These are phyloP conservation scores for Belgica antarctica DNA, from an alignment of 2,888 invertebrate genomes.

Conservation along the genomic window DNA sequence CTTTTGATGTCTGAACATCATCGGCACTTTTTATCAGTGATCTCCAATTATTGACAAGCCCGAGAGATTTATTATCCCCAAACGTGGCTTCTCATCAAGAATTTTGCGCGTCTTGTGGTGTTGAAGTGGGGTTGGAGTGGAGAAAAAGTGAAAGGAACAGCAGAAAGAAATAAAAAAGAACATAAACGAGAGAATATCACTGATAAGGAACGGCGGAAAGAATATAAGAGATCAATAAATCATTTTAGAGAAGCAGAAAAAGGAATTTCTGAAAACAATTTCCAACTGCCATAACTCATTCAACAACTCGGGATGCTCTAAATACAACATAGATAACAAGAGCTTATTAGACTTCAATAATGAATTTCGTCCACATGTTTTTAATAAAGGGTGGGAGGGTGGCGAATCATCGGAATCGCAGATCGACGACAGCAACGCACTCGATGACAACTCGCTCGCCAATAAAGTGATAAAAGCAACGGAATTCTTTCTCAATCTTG, in stretches of 20 bases:
- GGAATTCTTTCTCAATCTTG: constrained; percentile 23
- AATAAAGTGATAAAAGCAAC: constrained; percentile 37
- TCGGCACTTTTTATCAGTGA: constrained; percentile 37
- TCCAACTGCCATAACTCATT: constrained; percentile 43
- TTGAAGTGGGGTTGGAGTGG: not conserved
- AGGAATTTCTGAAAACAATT: constrained; percentile 36
- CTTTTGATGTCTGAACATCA: constrained; percentile 23
- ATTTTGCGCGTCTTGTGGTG: constrained; percentile 19
- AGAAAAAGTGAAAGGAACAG: constrained; percentile 13
- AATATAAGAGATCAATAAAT: constrained; percentile 40
- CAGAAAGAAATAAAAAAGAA: constrained; percentile 15
- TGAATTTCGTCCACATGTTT: constrained; percentile 37
- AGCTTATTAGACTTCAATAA: constrained; percentile 38
- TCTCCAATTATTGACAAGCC: constrained; percentile 41
- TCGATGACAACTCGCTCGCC: not conserved
- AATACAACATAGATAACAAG: constrained; percentile 33
- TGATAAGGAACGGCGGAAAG: not conserved
- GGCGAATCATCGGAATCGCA: not conserved
- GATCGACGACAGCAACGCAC: not conserved
- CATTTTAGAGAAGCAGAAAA: constrained; percentile 20
- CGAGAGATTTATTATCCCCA: constrained; percentile 42
- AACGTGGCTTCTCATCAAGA: not conserved
- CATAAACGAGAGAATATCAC: not conserved
- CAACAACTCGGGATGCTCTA: constrained; percentile 27
- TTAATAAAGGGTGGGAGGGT: constrained; percentile 40